Percentiles rank a stretch among this genome's conserved stretches.
Evolutionary conservation across 2,888 invertebrate genomes (phyloP).

Genomic region (Neria commutata): DNA sequence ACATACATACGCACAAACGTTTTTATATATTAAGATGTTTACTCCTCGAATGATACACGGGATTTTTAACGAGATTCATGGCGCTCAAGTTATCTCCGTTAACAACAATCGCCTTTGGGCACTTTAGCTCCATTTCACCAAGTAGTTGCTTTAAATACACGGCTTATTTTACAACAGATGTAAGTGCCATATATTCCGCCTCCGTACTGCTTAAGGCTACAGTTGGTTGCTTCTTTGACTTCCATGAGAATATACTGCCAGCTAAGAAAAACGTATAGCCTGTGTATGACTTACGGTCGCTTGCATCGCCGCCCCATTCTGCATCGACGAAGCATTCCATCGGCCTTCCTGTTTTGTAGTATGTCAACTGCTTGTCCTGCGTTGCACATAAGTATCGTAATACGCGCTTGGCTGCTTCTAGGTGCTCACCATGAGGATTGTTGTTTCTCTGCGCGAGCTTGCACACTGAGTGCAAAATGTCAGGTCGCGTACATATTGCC

Average conservation of each 20-base stretch:
- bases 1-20: too few relatives aligned
- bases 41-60: constrained; percentile 22
- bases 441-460: constrained; percentile 34
- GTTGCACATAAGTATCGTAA: constrained; percentile 31
- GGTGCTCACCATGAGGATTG: constrained; percentile 34
- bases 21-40: too few relatives aligned
- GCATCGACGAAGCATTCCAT: constrained; percentile 31
- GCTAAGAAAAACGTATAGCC: constrained; percentile 6
- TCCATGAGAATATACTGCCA: constrained; percentile 11
- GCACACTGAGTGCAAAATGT: constrained; percentile 32
- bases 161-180: constrained; percentile 25
- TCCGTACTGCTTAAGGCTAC: constrained; percentile 22
- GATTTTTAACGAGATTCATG: constrained; percentile 22
- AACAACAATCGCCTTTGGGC: too few relatives aligned
- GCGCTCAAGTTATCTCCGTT: constrained; percentile 26
- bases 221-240: constrained; percentile 16
- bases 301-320: constrained; percentile 30
- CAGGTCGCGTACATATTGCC: constrained; percentile 29
- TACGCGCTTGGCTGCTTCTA: constrained; percentile 31
- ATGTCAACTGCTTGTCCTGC: constrained; percentile 26
- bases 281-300: constrained; percentile 30
- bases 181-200: constrained; percentile 16
- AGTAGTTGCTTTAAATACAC: constrained; percentile 21
- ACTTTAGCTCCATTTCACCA: constrained; percentile 21
- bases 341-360: constrained; percentile 21